These are phyloP conservation scores for Drosophila truncata DNA, from an alignment of 1,140 invertebrate species.

Conservation along the genomic window DNA sequence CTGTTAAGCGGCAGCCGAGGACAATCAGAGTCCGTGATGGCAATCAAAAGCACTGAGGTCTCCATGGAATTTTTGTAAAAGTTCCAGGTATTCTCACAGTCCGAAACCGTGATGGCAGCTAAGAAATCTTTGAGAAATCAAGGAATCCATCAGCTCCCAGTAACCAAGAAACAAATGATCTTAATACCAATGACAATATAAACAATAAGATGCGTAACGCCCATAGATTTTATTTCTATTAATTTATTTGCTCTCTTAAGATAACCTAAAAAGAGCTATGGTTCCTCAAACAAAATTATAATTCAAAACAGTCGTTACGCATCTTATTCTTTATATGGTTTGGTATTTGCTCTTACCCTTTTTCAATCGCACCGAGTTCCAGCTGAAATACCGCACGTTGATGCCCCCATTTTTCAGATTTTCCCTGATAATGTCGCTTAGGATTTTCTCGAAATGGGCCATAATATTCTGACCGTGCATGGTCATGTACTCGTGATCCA, in stretches of 20 bases:
- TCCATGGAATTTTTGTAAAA: conserved; percentile 87
- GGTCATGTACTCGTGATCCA: conserved; percentile 88
- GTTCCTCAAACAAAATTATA: no score
- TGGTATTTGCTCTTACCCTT: conserved; percentile 86
- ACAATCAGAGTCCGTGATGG: conserved; percentile 89
- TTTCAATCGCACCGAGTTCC: conserved; percentile 88
- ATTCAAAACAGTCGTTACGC: no score
- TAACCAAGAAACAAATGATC: not conserved
- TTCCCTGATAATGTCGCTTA: conserved; percentile 87
- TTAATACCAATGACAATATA: no score
- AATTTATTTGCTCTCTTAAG: no score
- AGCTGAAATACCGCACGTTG: conserved; percentile 88
- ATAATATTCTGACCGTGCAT: conserved; percentile 87
- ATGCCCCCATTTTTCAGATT: conserved; percentile 88
- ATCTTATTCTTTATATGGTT: not conserved
- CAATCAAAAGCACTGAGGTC: conserved; percentile 89
- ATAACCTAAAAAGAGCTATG: no score
- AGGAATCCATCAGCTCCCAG: not conserved
- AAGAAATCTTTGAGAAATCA: conserved; percentile 87
- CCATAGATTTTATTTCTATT: no score
- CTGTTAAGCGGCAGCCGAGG: conserved; percentile 88
- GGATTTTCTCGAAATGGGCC: conserved; percentile 87
- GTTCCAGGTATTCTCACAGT: conserved; percentile 90
- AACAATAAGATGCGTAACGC: no score
- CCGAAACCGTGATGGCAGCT: conserved; percentile 89